Evolutionary conservation across 2,888 invertebrate genomes (phyloP).

Genomic region (Ischnura elegans): DNA sequence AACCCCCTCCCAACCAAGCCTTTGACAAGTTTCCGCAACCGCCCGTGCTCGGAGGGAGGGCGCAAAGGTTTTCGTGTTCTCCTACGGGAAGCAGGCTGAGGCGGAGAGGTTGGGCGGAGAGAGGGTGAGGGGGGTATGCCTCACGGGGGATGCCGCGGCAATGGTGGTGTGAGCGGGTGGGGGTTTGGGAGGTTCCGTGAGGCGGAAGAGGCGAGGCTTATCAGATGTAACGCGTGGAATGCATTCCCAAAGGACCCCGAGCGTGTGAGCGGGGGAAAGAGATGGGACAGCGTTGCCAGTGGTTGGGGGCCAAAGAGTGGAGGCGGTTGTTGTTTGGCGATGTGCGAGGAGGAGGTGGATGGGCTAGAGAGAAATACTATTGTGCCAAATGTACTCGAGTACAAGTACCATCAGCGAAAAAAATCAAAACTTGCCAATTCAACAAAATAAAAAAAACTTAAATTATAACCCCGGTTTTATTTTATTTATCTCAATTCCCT

Average conservation of each 20-base stretch:
- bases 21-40: no score
- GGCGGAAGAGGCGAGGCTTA: conserved; percentile 35
- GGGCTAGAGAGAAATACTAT: neutral
- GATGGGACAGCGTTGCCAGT: neutral
- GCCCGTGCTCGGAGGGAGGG: no score
- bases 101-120: neutral
- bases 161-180: neutral
- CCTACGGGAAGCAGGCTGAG: neutral
- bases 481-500: no score
- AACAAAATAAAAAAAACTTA: no score
- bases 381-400: no score
- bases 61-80: neutral
- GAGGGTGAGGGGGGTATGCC: neutral
- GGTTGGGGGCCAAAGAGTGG: neutral
- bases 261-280: neutral
- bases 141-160: neutral
- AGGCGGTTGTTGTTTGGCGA: neutral
- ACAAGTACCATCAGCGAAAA: no score
- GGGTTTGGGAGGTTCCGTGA: neutral
- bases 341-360: neutral
- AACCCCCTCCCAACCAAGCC: no score
- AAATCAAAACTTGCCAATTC: no score
- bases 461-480: no score
- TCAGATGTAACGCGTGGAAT: conserved; percentile 35
- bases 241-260: neutral